Percentiles rank a stretch among this genome's conserved stretches.
Conservation (phyloP, 2,113 vertebrate species). For the Varanus komodoensis region DNA sequence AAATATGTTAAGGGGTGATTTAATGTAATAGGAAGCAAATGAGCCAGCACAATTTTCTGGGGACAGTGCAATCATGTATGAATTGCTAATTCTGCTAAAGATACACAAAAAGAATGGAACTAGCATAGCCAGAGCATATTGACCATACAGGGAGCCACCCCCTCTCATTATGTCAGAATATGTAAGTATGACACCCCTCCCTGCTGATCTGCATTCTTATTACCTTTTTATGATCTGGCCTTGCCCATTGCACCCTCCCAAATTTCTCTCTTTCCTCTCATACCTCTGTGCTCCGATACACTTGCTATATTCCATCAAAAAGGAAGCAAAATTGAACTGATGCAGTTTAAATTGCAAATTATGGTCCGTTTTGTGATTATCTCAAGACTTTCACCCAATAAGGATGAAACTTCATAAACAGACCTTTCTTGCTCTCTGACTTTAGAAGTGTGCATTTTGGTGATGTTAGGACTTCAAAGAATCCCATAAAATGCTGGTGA, state of each 20-base stretch:
- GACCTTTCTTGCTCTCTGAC: background rate
- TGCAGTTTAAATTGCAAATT: background rate
- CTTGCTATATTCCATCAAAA: background rate
- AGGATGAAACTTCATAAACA: background rate
- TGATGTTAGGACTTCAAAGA: background rate
- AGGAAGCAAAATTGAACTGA: background rate
- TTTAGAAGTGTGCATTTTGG: background rate
- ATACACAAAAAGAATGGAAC: background rate
- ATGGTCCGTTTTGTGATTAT: background rate
- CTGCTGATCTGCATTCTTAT: background rate
- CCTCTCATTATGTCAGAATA: too few relatives aligned
- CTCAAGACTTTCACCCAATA: background rate
- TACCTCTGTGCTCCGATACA: background rate
- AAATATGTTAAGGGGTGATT: constrained; percentile 3
- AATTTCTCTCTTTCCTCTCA: background rate
- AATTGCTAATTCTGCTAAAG: constrained; percentile 12
- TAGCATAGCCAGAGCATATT: background rate
- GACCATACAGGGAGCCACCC: background rate
- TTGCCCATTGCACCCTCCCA: background rate
- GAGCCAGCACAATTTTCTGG: background rate
- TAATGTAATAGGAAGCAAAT: constrained; percentile 15
- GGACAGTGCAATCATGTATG: background rate
- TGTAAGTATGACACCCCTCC: background rate
- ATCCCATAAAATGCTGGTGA: background rate
- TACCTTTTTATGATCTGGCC: background rate